Evolutionary conservation across 2,888 invertebrate genomes (phyloP).

Genomic region (Lordiphosa fenestrarum): DNA sequence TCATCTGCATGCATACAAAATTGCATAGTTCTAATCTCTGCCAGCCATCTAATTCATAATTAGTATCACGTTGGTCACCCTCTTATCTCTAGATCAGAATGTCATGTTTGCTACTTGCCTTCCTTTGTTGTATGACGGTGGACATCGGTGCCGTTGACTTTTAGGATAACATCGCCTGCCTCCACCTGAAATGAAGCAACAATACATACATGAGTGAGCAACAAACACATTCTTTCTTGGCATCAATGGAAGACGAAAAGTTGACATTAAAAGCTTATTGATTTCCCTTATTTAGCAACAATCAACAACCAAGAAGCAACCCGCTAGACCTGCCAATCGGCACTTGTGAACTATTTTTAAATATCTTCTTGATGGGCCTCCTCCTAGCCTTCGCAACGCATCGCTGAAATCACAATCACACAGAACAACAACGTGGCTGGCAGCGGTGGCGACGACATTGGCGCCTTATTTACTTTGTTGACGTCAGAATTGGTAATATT

Average conservation of each 20-base stretch:
- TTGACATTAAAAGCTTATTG: conserved; percentile 42
- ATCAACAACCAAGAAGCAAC: neutral
- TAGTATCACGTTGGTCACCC: too few relatives aligned
- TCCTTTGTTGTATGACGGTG: conserved; percentile 95
- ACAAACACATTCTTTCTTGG: neutral
- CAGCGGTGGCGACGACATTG: conserved; percentile 39
- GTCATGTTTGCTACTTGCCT: conserved; percentile 82
- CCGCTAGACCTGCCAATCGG: conserved; percentile 38
- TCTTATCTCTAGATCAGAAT: neutral
- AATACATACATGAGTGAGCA: conserved; percentile 13
- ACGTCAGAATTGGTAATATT: conserved; percentile 47
- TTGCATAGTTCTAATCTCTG: too few relatives aligned
- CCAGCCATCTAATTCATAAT: too few relatives aligned
- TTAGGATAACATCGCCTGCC: conserved; percentile 95
- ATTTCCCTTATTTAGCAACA: conserved; percentile 37
- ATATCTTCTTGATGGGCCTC: conserved; percentile 43
- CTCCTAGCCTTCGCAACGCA: conserved; percentile 19
- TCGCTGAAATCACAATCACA: conserved; percentile 37
- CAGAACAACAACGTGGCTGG: conserved; percentile 34
- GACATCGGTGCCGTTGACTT: conserved; percentile 96
- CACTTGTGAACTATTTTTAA: conserved; percentile 71
- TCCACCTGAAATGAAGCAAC: conserved; percentile 86
- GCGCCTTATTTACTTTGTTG: conserved; percentile 52
- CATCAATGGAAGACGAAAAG: conserved; percentile 11
- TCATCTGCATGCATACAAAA: too few relatives aligned